Percentiles rank a stretch among this genome's conserved stretches.
These are phyloP conservation scores for Pachycephala philippinensis DNA, from an alignment of 2,113 vertebrate species.

Conservation along the genomic window DNA sequence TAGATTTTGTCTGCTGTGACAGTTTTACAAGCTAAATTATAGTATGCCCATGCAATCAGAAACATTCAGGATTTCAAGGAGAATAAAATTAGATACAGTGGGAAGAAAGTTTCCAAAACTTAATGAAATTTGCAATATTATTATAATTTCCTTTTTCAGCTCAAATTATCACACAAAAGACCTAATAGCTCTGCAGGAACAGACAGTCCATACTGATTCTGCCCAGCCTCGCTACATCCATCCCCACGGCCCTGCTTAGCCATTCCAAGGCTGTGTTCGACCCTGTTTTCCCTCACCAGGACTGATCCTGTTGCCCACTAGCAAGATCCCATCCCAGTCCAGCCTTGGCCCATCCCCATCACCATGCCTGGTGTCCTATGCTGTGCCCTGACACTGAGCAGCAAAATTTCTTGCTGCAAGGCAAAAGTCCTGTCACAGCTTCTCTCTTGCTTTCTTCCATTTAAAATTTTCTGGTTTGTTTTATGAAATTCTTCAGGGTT, in stretches of 20 bases:
- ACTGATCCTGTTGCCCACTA: accelerated
- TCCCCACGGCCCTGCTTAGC: background rate
- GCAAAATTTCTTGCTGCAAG: background rate
- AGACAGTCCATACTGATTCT: background rate
- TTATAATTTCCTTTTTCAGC: background rate
- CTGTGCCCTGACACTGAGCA: background rate
- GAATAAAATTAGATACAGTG: background rate
- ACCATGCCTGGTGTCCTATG: no score
- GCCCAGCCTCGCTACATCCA: background rate
- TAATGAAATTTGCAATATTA: background rate
- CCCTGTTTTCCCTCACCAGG: background rate
- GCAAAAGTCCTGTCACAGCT: background rate
- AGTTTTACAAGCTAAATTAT: constrained; percentile 16
- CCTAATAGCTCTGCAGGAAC: background rate
- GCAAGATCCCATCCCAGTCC: background rate
- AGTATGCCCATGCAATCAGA: background rate
- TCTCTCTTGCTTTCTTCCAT: background rate
- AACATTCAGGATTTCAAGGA: background rate
- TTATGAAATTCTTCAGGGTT: background rate
- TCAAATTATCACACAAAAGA: background rate
- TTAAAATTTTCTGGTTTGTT: background rate
- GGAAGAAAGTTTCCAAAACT: background rate
- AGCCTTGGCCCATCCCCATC: background rate
- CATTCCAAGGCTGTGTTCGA: background rate
- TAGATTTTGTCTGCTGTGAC: background rate